Base-by-base conservation (phyloP, 2,797 vertebrate genomes). In the Thripadectes ignobilis region DNA sequence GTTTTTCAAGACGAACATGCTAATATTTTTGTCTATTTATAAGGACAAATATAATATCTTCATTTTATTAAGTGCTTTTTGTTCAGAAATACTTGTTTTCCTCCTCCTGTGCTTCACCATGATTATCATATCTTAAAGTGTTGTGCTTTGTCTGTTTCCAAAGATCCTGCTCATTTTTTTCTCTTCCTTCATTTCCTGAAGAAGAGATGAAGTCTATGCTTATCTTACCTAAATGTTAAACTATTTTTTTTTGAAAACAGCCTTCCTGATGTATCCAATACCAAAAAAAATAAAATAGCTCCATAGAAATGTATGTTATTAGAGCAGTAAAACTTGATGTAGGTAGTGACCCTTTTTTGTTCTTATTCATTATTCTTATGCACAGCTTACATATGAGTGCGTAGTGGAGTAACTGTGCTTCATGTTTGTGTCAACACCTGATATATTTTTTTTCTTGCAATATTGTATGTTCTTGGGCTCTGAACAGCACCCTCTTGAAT, bases 1-100 rank as follows among this genome's bases (percentile, higher is more conserved):
- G 21, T 88, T 93, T 94, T 94, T 59, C 39, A 71, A 6, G 55
- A 84, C 85, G 75, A 84, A 61, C 0, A 0, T 80, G n/a, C 59
- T 84, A 62, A 61, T 89, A 43, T 63, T 93, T 78, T 76, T 52
- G 55, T 83, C 48, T 86, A 62, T 89, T 87, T 90, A 39, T 78
- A 74, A 81, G 48, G 34, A 46, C 12, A 83, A 76, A 55, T 73
- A 34, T 3, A 18, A 6, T 75, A 59, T 46, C 12, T 1, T 81
- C 10, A 38, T 88, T 89, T 93, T 83, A 48, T 62, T 61, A 85
- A 65, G 79, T 72, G 76, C 24, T 9, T 73, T 62, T 75, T 88
- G 39, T 91, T 95, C 65, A 38, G 5, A 57, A 91, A 45, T 77
- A 65, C 9, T 68, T 78, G 34, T 84, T n/a, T 30, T 92, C 29